Conservation (phyloP, 2,113 vertebrate genomes). For the Podiceps cristatus region DNA sequence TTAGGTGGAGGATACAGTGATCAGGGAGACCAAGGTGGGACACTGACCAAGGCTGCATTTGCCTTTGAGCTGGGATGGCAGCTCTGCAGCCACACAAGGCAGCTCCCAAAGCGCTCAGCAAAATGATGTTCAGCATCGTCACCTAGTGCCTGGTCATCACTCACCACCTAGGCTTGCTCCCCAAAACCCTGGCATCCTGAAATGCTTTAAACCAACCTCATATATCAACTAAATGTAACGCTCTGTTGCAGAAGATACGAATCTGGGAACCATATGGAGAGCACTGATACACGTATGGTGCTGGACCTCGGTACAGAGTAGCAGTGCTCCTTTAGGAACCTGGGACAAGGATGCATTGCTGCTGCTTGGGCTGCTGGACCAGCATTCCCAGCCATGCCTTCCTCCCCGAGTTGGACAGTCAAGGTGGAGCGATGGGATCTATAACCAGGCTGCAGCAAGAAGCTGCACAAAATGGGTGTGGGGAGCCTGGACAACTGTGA, state of each 20-base stretch:
- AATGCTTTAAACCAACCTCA: not conserved
- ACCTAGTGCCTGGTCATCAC: not conserved
- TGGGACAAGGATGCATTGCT: not conserved
- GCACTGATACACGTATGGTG: accelerated
- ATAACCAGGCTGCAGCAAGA: not conserved
- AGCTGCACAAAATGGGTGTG: not conserved
- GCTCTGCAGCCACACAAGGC: not conserved
- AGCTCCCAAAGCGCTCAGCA: not conserved
- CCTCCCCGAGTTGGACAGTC: not conserved
- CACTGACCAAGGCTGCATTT: not conserved
- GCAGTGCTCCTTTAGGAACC: too few relatives aligned
- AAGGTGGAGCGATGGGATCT: not conserved
- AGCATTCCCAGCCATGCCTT: not conserved
- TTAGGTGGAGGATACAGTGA: accelerated
- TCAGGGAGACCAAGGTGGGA: not conserved
- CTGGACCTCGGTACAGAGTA: not conserved
- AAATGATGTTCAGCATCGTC: accelerated
- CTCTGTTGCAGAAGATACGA: accelerated
- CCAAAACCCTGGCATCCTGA: not conserved
- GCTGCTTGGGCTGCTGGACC: not conserved
- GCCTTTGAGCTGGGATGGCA: not conserved
- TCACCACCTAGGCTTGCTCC: not conserved
- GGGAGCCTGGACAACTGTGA: not conserved
- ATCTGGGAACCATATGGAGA: not conserved
- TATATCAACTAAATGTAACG: not conserved